Percentiles rank a stretch among this genome's conserved stretches.
These are phyloP conservation scores for Rhineura floridana DNA, from an alignment of 2,113 vertebrate genomes.

Conservation along the genomic window DNA sequence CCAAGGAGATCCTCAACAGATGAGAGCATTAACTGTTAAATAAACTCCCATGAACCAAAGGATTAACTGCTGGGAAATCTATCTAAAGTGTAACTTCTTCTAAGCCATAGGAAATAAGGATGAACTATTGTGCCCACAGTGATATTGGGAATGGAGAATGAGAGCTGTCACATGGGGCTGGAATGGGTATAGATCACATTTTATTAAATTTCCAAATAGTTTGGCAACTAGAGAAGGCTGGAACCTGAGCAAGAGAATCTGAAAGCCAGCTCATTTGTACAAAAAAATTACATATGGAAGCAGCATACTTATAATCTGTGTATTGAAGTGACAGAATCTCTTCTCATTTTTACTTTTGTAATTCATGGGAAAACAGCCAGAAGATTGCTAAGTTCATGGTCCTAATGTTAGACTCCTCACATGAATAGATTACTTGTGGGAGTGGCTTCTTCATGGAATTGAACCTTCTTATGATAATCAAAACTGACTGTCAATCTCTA, in stretches of 20 bases:
- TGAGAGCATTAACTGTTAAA: neutral
- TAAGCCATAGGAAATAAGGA: neutral
- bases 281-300: no score
- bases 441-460: neutral
- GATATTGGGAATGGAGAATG: neutral
- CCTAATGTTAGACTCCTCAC: neutral
- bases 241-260: neutral
- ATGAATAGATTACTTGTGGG: neutral
- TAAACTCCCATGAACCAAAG: neutral
- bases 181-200: neutral
- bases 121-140: neutral
- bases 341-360: neutral
- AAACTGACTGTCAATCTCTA: neutral
- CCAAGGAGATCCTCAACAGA: neutral
- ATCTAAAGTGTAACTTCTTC: neutral
- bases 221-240: neutral
- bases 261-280: neutral
- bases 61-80: neutral
- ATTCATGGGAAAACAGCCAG: neutral
- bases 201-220: neutral
- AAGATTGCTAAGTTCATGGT: neutral
- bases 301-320: neutral
- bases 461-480: neutral
- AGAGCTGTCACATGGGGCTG: neutral
- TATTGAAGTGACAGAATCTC: neutral